phyloP scores from a whole-genome alignment of 2,113 vertebrate genomes.

The Zosterops pallidus region DNA sequence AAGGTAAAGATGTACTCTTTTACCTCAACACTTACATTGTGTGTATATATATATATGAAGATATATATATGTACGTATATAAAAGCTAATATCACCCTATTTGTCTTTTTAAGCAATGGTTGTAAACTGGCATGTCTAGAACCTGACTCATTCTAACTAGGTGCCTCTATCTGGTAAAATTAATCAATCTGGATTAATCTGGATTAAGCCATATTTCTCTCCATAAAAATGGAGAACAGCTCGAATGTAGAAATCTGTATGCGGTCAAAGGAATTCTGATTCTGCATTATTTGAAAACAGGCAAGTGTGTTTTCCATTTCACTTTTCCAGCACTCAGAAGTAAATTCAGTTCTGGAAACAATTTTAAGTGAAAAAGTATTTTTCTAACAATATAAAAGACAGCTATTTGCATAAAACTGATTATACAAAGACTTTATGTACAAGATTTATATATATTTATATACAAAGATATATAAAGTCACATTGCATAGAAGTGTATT shows the following conservation, averaged over 20 bases:
- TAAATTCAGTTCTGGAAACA: neutral
- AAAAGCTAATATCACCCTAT: fast-evolving
- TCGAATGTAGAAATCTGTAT: neutral
- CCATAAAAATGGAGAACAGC: neutral
- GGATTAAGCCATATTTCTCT: neutral
- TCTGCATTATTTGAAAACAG: neutral
- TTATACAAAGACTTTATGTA: neutral
- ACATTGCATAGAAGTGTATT: neutral
- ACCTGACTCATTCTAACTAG: neutral
- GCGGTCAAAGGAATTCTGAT: neutral
- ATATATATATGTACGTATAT: too few relatives aligned
- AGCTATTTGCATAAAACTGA: neutral
- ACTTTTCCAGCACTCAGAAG: neutral
- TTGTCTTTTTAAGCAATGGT: neutral
- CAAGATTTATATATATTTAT: neutral
- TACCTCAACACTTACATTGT: neutral
- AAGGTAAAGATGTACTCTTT: neutral
- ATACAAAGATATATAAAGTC: neutral
- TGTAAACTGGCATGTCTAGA: neutral
- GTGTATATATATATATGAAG: neutral
- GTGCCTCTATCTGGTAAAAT: neutral
- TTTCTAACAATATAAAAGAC: neutral
- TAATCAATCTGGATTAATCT: neutral
- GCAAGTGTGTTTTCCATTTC: neutral
- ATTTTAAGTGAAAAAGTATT: neutral